Conservation (phyloP, 2,113 vertebrate genomes). For the Cephalopholis sonnerati region DNA sequence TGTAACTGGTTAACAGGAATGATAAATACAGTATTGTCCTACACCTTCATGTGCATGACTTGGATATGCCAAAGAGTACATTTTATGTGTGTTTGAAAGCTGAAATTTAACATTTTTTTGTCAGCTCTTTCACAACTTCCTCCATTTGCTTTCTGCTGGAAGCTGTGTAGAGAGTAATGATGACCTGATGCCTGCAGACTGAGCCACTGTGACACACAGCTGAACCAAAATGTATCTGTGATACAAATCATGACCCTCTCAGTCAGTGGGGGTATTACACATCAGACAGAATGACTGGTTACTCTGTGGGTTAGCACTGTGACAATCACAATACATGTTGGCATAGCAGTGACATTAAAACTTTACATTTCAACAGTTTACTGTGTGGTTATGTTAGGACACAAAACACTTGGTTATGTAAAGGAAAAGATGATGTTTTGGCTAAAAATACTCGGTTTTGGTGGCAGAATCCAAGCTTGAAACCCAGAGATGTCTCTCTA, state of each 20-base stretch:
- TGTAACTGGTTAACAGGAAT: too few relatives aligned
- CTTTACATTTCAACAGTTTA: too few relatives aligned
- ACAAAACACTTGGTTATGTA: too few relatives aligned
- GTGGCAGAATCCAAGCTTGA: too few relatives aligned
- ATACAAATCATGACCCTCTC: background rate
- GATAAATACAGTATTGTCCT: background rate
- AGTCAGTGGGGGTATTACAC: constrained; percentile 7
- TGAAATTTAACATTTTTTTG: background rate
- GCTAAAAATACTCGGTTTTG: too few relatives aligned
- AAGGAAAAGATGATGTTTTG: too few relatives aligned
- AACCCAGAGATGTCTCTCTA: too few relatives aligned
- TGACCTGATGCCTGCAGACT: background rate
- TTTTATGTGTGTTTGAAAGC: background rate
- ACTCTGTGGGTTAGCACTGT: background rate
- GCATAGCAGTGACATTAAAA: background rate
- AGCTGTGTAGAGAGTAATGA: background rate
- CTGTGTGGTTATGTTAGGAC: too few relatives aligned
- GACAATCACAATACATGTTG: background rate
- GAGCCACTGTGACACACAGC: background rate
- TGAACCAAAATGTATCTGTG: background rate
- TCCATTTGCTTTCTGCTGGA: background rate
- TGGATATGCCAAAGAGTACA: background rate
- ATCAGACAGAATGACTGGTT: background rate
- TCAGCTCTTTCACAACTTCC: too few relatives aligned
- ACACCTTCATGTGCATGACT: background rate